Evolutionary conservation across 37 sponge, comb jelly and placozoan genomes (phyloP).

Genomic region (Halichondria panicea): DNA sequence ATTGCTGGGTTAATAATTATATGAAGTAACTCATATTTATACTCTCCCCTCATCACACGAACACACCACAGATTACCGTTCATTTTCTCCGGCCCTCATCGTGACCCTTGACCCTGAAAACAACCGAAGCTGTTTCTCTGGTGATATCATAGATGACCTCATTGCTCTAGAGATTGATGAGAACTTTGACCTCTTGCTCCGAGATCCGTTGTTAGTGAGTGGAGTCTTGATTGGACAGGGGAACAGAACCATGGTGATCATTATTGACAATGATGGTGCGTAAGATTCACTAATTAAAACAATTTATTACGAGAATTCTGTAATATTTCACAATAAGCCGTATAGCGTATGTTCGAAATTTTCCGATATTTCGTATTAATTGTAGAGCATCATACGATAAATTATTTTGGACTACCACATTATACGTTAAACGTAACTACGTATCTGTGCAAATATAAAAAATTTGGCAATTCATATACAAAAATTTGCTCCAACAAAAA

Average conservation of each 20-base stretch:
- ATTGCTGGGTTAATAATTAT: neutral
- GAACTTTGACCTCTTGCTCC: neutral
- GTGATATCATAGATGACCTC: constrained; percentile 9
- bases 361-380: no score
- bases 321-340: no score
- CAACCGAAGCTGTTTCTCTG: constrained; percentile 16
- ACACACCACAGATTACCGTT: no score
- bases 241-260: constrained; percentile 12
- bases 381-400: no score
- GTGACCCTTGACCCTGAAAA: neutral
- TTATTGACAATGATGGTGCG: constrained; percentile 36
- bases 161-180: constrained; percentile 8
- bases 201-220: neutral
- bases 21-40: neutral
- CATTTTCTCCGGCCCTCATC: neutral
- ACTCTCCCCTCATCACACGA: no score
- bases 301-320: no score
- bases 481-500: no score
- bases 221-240: neutral
- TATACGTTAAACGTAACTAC: no score
- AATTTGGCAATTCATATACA: no score
- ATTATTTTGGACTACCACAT: no score
- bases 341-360: no score
- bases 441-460: no score
- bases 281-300: neutral